Conservation (phyloP, 2,113 vertebrate species). For the Callipepla californica region DNA sequence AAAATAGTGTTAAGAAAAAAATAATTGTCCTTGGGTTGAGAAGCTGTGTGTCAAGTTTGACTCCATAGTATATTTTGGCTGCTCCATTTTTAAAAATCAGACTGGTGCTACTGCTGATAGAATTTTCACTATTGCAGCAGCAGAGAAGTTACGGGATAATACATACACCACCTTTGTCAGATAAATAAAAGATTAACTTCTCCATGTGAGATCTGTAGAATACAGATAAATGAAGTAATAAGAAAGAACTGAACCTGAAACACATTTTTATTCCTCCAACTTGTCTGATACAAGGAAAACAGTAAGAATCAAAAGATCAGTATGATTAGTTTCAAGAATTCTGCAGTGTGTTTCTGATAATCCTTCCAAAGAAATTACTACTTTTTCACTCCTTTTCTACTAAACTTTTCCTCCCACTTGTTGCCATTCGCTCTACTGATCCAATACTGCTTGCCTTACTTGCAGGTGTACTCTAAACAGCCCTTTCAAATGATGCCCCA, state of each 20-base stretch:
- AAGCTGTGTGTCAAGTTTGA: not conserved
- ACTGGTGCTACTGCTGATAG: not conserved
- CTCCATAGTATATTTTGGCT: not conserved
- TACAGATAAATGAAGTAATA: slow-evolving; percentile 28
- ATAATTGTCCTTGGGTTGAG: not conserved
- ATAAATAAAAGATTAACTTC: slow-evolving; percentile 56
- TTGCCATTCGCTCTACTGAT: not conserved
- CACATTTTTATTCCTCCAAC: slow-evolving; percentile 3
- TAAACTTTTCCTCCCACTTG: not conserved
- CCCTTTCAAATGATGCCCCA: not conserved
- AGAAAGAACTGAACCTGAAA: slow-evolving; percentile 32
- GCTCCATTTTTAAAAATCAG: not conserved
- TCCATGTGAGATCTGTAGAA: not conserved
- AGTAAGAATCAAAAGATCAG: slow-evolving; percentile 42
- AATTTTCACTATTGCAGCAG: not conserved
- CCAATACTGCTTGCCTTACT: not conserved
- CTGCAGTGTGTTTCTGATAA: slow-evolving; percentile 12
- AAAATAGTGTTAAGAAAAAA: not conserved
- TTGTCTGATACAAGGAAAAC: not conserved
- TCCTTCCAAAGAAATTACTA: not conserved
- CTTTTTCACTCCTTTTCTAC: not conserved
- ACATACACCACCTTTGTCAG: not conserved
- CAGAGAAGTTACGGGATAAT: slow-evolving; percentile 2
- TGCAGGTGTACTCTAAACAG: not conserved
- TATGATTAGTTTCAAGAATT: slow-evolving; percentile 35